Evolutionary conservation across 2,113 vertebrate genomes (phyloP), one percentile per base, ranked within the genome.

Genomic region (Myiagra hebetior): DNA sequence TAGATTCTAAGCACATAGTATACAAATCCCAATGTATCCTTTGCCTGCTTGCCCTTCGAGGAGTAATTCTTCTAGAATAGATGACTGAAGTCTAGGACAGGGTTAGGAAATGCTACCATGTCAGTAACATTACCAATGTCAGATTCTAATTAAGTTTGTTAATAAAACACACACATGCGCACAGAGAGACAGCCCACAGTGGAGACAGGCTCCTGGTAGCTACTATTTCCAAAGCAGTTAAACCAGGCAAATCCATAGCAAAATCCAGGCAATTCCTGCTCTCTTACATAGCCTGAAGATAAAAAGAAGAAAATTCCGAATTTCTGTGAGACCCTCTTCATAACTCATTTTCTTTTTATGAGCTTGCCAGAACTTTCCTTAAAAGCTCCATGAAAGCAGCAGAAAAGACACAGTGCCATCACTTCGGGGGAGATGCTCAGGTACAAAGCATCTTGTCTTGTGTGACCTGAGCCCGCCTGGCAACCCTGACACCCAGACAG

Each of bases 361-460:
- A 59, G 12, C 23, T 22, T 22, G 50, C 8, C 5, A 14, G 31
- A 31, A 15, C n/a, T 52, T 50, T 2, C 8, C 10, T 18, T 13
- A 18, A 1, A 21, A 44, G 23, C 49, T 80, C 53, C 7, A 4
- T 1, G 16, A 50, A 26, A 22, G 9, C 0, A 0, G 3, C 2
- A 4, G 13, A n/a, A 7, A 0, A 0, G 0, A 0, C 44, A 12
- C 3, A 9, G 68, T 3, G 10, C 46, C 31, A 23, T 3, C 4
- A 0, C 41, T 16, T 5, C 3, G 7, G 10, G 27, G 9, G 11
- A 50, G 27, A 47, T 46, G 13, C 20, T 5, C 4, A 0, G 11
- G n/a, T 20, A 10, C 69, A 39, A 63, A 72, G 33, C 17, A 26
- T 13, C 62, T 42, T 12, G 10, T 28, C 62, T 46, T 11, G 2